Evolutionary conservation across 2,888 invertebrate genomes (phyloP).

Genomic region (Crepidodera aurea): DNA sequence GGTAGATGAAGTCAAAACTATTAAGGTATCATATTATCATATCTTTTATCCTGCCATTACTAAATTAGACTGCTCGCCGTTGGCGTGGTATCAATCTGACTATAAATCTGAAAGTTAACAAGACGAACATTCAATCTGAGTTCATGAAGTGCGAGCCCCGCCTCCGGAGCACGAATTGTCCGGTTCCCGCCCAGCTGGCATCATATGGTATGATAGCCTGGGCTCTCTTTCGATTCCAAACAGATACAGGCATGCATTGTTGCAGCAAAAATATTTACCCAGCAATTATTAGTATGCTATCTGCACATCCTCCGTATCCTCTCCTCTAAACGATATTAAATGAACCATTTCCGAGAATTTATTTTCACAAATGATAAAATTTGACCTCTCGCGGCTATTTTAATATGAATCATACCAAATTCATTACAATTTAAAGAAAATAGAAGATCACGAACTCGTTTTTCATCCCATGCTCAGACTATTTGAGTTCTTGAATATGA

Average conservation of each 20-base stretch:
- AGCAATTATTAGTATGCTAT: conserved; percentile 54
- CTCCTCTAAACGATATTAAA: conserved; percentile 39
- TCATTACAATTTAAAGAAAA: background rate
- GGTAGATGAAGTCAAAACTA: conserved; percentile 40
- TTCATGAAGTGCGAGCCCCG: conserved; percentile 59
- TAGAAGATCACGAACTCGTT: too few relatives aligned
- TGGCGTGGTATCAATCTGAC: conserved; percentile 45
- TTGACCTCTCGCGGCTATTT: conserved; percentile 11
- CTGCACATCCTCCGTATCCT: conserved; percentile 39
- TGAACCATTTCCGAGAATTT: conserved; percentile 37
- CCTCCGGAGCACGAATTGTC: conserved; percentile 59
- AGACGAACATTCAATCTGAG: conserved; percentile 57
- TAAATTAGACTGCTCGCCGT: conserved; percentile 45
- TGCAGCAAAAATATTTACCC: conserved; percentile 61
- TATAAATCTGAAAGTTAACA: conserved; percentile 62
- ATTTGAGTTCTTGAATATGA: too few relatives aligned
- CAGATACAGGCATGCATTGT: conserved; percentile 48
- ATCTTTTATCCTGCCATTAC: conserved; percentile 44
- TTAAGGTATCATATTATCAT: conserved; percentile 32
- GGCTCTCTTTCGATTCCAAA: conserved; percentile 43
- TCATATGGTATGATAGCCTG: conserved; percentile 57
- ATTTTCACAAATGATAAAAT: conserved; percentile 14
- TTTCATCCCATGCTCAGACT: too few relatives aligned
- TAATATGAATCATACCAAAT: background rate
- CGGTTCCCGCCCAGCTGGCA: conserved; percentile 57